These are phyloP conservation scores for Elanoides forficatus DNA, from an alignment of 2,113 vertebrate genomes.

Conservation along the genomic window DNA sequence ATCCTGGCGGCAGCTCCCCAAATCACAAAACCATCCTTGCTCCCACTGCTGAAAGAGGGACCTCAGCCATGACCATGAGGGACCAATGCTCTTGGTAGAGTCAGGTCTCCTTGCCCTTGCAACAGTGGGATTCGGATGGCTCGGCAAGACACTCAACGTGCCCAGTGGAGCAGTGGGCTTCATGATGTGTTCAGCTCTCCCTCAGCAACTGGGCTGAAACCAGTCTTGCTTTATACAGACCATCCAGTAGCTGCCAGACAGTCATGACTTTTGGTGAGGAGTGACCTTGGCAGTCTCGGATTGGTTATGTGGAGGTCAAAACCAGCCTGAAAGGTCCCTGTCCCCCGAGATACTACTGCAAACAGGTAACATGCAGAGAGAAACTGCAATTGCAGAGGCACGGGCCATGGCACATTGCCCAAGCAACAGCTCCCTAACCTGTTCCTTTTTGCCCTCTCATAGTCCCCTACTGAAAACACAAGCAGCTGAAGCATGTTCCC, in stretches of 20 bases:
- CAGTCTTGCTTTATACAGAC: not conserved
- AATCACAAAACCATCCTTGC: not conserved
- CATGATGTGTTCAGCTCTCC: not conserved
- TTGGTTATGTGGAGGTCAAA: not conserved
- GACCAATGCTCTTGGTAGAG: not conserved
- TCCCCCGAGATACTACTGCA: not conserved
- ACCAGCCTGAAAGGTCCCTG: not conserved
- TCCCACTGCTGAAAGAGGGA: not conserved
- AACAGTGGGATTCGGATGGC: rapidly evolving
- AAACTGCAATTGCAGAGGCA: not conserved
- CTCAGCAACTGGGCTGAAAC: not conserved
- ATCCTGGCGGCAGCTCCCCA: not conserved
- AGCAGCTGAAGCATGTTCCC: not conserved
- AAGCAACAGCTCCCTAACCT: not conserved
- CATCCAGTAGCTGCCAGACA: not conserved
- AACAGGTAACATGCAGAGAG: not conserved
- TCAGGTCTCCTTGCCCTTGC: not conserved
- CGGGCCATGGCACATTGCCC: rapidly evolving
- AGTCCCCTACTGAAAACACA: not conserved
- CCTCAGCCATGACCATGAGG: not conserved
- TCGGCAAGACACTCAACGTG: too few species aligned
- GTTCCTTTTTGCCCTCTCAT: not conserved
- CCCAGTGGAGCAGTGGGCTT: not conserved
- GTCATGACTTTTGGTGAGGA: not conserved
- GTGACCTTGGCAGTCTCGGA: not conserved